Base-by-base conservation (phyloP, 2,797 vertebrate species). In the Pipistrellus nathusii region DNA sequence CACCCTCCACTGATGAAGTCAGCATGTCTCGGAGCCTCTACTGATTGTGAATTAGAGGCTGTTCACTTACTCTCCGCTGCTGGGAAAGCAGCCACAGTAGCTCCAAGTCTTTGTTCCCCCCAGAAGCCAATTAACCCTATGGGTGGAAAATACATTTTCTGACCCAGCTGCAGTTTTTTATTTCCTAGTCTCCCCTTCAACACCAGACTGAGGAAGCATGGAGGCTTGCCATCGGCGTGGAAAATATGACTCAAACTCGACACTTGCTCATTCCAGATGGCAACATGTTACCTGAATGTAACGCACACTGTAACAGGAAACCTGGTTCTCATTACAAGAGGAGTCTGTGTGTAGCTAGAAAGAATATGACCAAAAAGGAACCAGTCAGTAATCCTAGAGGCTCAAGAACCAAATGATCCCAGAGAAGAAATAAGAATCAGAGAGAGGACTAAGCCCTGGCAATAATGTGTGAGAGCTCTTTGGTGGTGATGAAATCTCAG, bases 261-360 rank as follows among this genome's bases (percentile, higher is more conserved):
- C 82, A 94, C 88, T 95, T 75, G 71, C 44, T 88, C 85, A 23
- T 77, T 91, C 94, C 95, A 92, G 78, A 96, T 44, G 0, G 94
- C 85, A 91, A 55, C 77, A 76, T 71, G 78, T 85, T 96, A 96
- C 93, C 95, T 96, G 88, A 85, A 95, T 86, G 62, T 92, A 91
- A 95, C 95, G 87, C 77, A 94, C 96, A 83, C 82, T 93, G 35
- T 88, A 92, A 93, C 91, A 90, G 93, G 94, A 96, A 96, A 90
- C 87, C 94, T 97, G 96, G 90, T 88, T 96, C 96, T 96, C 76
- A 96, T 97, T 97, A 96, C 15, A 46, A 93, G 57, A 62, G 51
- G 84, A 95, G 78, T 55, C 94, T 92, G 66, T 93, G 72, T 89
- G 81, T 15, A 90, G 77, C 95, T 88, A 53, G 90, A 93, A 96